Conservation (phyloP, 2,888 invertebrate genomes). For the Leptinotarsa rubiginosa region DNA sequence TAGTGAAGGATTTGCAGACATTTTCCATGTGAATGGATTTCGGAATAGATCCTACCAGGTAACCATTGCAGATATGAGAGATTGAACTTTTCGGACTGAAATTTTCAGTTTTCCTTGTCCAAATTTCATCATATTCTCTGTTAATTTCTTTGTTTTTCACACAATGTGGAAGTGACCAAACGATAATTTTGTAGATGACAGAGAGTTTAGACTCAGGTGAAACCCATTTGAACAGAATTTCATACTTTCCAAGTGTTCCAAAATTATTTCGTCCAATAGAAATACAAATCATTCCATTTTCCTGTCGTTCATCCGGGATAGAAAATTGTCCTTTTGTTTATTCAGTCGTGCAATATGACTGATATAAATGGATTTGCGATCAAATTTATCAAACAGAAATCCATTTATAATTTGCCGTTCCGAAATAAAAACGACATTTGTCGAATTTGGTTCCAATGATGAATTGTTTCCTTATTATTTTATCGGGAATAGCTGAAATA, state of each 20-base stretch:
- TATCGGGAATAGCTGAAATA: neutral
- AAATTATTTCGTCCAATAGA: neutral
- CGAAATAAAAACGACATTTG: neutral
- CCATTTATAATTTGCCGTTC: constrained; percentile 11
- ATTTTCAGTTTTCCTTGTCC: too few relatives aligned
- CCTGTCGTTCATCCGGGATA: neutral
- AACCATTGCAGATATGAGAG: too few relatives aligned
- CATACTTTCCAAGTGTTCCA: neutral
- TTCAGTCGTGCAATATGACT: neutral
- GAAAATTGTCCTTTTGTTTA: constrained; percentile 2
- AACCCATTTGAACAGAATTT: too few relatives aligned
- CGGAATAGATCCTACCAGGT: too few relatives aligned
- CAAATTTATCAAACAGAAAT: constrained; percentile 11
- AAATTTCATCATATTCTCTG: too few relatives aligned
- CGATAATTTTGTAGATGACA: too few relatives aligned
- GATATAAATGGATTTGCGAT: constrained; percentile 6
- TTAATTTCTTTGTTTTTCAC: too few relatives aligned
- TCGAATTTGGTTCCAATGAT: neutral
- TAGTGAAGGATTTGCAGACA: too few relatives aligned
- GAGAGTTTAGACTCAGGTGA: too few relatives aligned
- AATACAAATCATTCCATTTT: neutral
- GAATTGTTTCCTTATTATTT: neutral
- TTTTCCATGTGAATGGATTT: too few relatives aligned
- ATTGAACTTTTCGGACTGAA: too few relatives aligned
- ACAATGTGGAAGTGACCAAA: too few relatives aligned